phyloP scores from a whole-genome alignment of 2,797 vertebrate genomes.

The Phrynocephalus vlangalii region DNA sequence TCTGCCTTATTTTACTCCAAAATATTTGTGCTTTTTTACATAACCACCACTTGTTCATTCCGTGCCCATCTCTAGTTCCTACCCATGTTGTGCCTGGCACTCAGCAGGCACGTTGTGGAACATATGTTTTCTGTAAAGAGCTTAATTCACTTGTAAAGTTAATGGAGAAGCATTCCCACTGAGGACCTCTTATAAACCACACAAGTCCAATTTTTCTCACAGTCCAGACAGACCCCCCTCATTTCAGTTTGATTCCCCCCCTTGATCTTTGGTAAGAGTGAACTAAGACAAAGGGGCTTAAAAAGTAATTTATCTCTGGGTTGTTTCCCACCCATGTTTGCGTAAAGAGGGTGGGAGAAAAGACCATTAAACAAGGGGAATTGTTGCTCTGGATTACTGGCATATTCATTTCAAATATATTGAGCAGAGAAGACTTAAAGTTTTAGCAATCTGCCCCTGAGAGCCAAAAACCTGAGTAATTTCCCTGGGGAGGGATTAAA shows the following conservation, averaged over 20 bases:
- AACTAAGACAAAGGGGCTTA: conserved; percentile 45
- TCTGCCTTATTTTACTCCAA: too few relatives aligned
- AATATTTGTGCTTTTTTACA: too few relatives aligned
- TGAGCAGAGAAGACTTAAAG: conserved; percentile 63
- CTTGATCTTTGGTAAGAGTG: neutral
- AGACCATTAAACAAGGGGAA: conserved; percentile 60
- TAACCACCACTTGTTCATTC: too few relatives aligned
- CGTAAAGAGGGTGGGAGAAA: conserved; percentile 25
- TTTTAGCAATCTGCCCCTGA: conserved; percentile 65
- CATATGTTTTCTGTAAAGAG: neutral
- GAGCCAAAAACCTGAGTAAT: conserved; percentile 80
- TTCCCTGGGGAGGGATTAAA: conserved; percentile 74
- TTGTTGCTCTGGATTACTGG: conserved; percentile 63
- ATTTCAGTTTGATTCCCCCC: conserved; percentile 17
- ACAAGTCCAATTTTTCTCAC: conserved; percentile 11
- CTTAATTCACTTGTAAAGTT: conserved; percentile 56
- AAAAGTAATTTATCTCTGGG: conserved; percentile 27
- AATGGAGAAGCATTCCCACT: conserved; percentile 32
- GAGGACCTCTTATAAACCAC: conserved; percentile 38
- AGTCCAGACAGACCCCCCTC: conserved; percentile 21
- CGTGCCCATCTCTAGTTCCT: neutral
- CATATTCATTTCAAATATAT: conserved; percentile 65
- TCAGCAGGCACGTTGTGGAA: conserved; percentile 8
- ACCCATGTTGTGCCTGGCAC: conserved; percentile 28
- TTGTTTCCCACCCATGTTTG: conserved; percentile 44